Evolutionary conservation across 2,797 vertebrate species (phyloP).

Genomic region (Yasuhikotakia modesta): DNA sequence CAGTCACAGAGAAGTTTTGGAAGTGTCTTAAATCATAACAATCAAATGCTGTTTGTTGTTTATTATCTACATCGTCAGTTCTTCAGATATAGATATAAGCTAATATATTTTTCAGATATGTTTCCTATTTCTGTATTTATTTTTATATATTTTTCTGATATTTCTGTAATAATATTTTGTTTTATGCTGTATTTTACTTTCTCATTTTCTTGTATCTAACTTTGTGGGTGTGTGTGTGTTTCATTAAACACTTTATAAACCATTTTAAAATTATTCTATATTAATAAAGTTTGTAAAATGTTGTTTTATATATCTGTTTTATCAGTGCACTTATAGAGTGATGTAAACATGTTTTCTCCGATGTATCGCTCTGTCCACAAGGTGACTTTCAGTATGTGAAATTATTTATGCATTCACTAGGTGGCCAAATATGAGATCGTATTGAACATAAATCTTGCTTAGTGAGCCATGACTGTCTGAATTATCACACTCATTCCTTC

Average conservation of each 20-base stretch:
- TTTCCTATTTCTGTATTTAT: too few species aligned
- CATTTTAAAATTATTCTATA: not conserved
- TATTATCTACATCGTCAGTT: not conserved
- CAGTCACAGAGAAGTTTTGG: not conserved
- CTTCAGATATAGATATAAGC: not conserved
- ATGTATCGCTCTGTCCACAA: constrained; percentile 24
- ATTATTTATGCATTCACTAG: constrained; percentile 40
- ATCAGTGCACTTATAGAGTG: not conserved
- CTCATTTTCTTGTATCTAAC: not conserved
- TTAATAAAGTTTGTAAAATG: not conserved
- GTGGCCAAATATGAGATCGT: constrained; percentile 33
- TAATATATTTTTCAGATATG: not conserved
- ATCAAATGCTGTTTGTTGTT: not conserved
- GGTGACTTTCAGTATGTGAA: constrained; percentile 50
- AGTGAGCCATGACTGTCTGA: constrained; percentile 50
- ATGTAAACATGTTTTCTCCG: constrained; percentile 7
- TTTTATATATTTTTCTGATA: not conserved
- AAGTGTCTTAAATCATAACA: not conserved
- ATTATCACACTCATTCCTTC: constrained; percentile 46
- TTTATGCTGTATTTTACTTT: not conserved
- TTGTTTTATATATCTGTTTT: not conserved
- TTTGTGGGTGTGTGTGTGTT: not conserved
- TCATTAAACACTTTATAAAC: not conserved
- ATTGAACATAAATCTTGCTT: constrained; percentile 49
- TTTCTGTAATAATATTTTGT: not conserved